These are phyloP conservation scores for Argyrosomus regius DNA, from an alignment of 2,797 vertebrate species.

Conservation along the genomic window DNA sequence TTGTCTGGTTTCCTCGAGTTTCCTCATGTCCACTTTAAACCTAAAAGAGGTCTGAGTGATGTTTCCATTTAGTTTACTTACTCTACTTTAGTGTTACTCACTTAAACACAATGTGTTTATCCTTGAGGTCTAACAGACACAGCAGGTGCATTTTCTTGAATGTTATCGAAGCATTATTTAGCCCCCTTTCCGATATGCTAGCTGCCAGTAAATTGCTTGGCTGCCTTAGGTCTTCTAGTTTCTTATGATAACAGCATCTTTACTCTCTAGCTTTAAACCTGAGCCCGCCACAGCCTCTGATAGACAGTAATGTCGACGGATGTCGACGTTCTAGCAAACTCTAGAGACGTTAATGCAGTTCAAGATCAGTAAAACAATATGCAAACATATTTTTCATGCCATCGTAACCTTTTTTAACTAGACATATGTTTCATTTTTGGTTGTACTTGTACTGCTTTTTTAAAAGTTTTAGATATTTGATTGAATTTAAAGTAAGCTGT, in stretches of 20 bases:
- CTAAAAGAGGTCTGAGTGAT: not conserved
- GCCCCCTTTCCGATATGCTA: too few relatives aligned
- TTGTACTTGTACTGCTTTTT: not conserved
- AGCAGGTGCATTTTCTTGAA: too few relatives aligned
- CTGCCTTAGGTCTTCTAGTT: too few relatives aligned
- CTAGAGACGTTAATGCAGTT: not conserved
- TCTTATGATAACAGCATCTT: too few relatives aligned
- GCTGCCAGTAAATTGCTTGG: too few relatives aligned
- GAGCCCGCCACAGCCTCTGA: too few relatives aligned
- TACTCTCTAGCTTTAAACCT: too few relatives aligned
- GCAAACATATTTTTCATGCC: not conserved
- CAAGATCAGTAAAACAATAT: not conserved
- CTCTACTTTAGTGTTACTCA: not conserved
- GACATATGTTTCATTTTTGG: too few relatives aligned
- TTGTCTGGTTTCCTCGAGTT: not conserved
- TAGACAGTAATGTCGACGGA: too few relatives aligned
- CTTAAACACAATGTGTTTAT: not conserved
- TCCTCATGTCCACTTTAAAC: not conserved
- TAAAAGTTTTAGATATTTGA: not conserved
- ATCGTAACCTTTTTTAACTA: not conserved
- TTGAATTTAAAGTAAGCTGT: not conserved
- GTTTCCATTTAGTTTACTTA: not conserved
- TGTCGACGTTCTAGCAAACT: too few relatives aligned
- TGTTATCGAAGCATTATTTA: too few relatives aligned
- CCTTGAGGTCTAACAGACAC: too few relatives aligned